phyloP scores from a whole-genome alignment of 2,797 vertebrate genomes.

The Poecilia gillii region DNA sequence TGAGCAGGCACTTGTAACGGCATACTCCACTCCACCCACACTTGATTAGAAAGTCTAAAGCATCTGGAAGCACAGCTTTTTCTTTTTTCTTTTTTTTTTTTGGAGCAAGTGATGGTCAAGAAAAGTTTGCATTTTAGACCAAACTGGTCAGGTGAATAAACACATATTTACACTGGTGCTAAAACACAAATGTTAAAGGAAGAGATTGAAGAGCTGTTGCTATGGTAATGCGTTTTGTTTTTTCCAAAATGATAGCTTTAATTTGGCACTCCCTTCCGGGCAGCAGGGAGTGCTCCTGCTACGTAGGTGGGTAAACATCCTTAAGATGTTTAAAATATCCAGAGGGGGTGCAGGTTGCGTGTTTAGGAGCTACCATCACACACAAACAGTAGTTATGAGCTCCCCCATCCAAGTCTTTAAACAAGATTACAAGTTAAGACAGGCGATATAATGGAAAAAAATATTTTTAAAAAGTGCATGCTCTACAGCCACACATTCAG shows the following conservation, averaged over 20 bases:
- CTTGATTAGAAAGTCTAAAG: neutral
- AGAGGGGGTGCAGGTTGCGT: slow-evolving; percentile 48
- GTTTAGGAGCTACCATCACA: slow-evolving; percentile 70
- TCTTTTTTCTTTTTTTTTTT: neutral
- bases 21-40: slow-evolving; percentile 9
- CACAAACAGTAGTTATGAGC: slow-evolving; percentile 56
- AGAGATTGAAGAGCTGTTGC: slow-evolving; percentile 35
- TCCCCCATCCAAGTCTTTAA: slow-evolving; percentile 45
- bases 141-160: slow-evolving; percentile 51
- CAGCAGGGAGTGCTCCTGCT: slow-evolving; percentile 50
- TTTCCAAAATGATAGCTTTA: slow-evolving; percentile 66
- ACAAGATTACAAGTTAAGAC: slow-evolving; percentile 60
- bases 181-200: neutral
- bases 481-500: slow-evolving; percentile 12
- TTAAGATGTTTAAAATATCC: slow-evolving; percentile 71
- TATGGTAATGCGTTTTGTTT: slow-evolving; percentile 64
- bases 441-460: slow-evolving; percentile 18
- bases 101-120: neutral
- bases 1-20: slow-evolving; percentile 14
- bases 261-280: slow-evolving; percentile 61
- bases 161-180: slow-evolving; percentile 26
- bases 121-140: slow-evolving; percentile 40
- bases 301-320: slow-evolving; percentile 66
- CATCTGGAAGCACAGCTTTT: neutral
- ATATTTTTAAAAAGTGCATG: neutral